Conservation (phyloP, 2,888 invertebrate species). For the Troides oblongomaculatus region DNA sequence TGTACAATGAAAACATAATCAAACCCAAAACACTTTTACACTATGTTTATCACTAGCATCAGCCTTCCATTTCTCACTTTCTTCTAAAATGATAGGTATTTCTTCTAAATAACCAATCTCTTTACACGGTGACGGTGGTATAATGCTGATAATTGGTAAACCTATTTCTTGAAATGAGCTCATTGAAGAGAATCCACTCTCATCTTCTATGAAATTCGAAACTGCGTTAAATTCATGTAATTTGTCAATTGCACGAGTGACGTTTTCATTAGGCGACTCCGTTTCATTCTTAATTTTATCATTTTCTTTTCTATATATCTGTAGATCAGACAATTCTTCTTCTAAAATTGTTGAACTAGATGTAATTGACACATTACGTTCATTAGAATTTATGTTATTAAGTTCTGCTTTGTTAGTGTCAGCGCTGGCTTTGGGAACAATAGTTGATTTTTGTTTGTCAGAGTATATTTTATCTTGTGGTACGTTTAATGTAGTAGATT, state of each 20-base stretch:
- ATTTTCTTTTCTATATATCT: slow-evolving; percentile 46
- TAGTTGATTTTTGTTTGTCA: slow-evolving; percentile 47
- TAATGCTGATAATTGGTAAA: slow-evolving; percentile 80
- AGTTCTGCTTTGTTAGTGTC: slow-evolving; percentile 43
- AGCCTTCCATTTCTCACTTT: slow-evolving; percentile 61
- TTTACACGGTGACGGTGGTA: slow-evolving; percentile 72
- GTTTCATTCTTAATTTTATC: slow-evolving; percentile 34
- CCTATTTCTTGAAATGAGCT: slow-evolving; percentile 91
- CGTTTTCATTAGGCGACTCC: slow-evolving; percentile 38
- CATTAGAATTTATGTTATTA: slow-evolving; percentile 45
- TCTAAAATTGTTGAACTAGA: slow-evolving; percentile 49
- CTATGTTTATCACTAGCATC: slow-evolving; percentile 60
- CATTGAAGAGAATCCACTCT: slow-evolving; percentile 92
- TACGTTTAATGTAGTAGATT: slow-evolving; percentile 40
- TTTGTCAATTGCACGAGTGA: slow-evolving; percentile 45
- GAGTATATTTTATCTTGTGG: slow-evolving; percentile 46
- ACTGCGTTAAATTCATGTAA: slow-evolving; percentile 56
- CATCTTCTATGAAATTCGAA: slow-evolving; percentile 82
- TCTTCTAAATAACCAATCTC: slow-evolving; percentile 62
- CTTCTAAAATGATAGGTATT: slow-evolving; percentile 50
- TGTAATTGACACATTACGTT: slow-evolving; percentile 49
- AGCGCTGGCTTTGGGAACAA: slow-evolving; percentile 48
- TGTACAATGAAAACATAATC: slow-evolving; percentile 45
- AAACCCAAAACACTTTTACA: slow-evolving; percentile 75
- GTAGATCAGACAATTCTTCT: slow-evolving; percentile 48